Evolutionary conservation across 2,113 vertebrate species (phyloP), one percentile per base, ranked within the genome.

Genomic region (Procavia capensis): DNA sequence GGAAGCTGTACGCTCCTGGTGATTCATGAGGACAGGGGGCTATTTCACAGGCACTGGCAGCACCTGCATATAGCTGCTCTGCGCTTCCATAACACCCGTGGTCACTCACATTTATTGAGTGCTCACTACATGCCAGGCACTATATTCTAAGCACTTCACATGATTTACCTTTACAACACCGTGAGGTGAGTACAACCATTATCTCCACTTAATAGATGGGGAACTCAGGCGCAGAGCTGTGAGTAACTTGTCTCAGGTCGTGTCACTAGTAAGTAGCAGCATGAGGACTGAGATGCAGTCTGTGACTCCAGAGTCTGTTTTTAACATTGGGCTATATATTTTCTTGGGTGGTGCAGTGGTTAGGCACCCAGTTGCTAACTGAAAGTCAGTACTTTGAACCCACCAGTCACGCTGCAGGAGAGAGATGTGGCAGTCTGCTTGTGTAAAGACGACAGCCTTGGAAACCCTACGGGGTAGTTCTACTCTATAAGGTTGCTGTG

Each of bases 151-250:
- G 88, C 24, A 75, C 41, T 57, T 79, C 16, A 45, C 75, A 84
- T 47, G 94, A 83, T 20, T 81, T 90, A 91, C 78, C 54, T 88
- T 78, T 43, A 57, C 2, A 82, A 10, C 29, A 39, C 80, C 41
- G 10, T 3, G 27, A 72, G 79, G 63, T 1, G 82, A 36, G 64
- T 41, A 34, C 5, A 20, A n/a, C 59, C 29, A 19, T 79, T 29
- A 50, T 22, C 54, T 74, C 57, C 63, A 68, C 41, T 47, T 75
- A 59, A 88, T 0, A 24, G n/a, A 81, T 43, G 76, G 31, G 84
- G 74, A 76, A 76, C 47, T 54, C 39, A 72, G 63, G 54, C n/a
- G 43, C 45, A 87, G 39, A 88, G 64, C 54, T 41, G 0, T 25
- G 41, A 81, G 57, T 27, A 59, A 81, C 34, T 57, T 36, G 22